Percentiles rank a stretch among this genome's conserved stretches.
Evolutionary conservation across 2,797 vertebrate genomes (phyloP).

Genomic region (Syngnathus rostellatus): DNA sequence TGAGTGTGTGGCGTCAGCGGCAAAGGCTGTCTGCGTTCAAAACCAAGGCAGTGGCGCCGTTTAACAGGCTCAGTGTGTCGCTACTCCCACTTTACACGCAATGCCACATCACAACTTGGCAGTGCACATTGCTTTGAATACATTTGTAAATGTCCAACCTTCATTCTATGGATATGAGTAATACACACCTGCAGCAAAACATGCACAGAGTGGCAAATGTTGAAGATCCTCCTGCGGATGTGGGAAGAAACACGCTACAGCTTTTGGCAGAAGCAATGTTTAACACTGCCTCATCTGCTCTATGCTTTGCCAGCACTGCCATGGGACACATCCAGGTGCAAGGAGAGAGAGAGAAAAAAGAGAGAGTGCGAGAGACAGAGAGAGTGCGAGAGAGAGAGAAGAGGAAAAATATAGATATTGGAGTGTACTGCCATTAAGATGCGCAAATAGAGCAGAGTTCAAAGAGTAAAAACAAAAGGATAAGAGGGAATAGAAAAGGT

Average conservation of each 20-base stretch:
- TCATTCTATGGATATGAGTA: not conserved
- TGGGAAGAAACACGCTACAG: constrained; percentile 11
- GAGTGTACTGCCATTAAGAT: not conserved
- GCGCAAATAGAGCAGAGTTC: not conserved
- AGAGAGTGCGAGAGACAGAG: not conserved
- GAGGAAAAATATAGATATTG: constrained; percentile 24
- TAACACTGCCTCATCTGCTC: constrained; percentile 51
- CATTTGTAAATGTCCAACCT: not conserved
- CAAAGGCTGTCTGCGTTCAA: constrained; percentile 53
- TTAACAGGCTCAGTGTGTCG: constrained; percentile 42
- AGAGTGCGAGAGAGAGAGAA: constrained; percentile 12
- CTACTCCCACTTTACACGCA: constrained; percentile 39
- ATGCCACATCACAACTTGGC: constrained; percentile 34
- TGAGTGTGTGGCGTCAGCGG: constrained; percentile 49
- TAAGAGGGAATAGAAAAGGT: not conserved
- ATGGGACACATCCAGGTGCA: constrained; percentile 41
- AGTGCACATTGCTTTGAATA: constrained; percentile 14
- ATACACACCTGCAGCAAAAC: constrained; percentile 1
- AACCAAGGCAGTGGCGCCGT: constrained; percentile 40
- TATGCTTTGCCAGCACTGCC: constrained; percentile 42
- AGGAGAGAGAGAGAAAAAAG: constrained; percentile 10
- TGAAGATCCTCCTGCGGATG: not conserved
- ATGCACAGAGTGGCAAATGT: not conserved
- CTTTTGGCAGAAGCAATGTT: constrained; percentile 54
- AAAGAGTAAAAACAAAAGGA: not conserved